phyloP scores from a whole-genome alignment of 2,113 vertebrate genomes.

The Entomyzon cyanotis region DNA sequence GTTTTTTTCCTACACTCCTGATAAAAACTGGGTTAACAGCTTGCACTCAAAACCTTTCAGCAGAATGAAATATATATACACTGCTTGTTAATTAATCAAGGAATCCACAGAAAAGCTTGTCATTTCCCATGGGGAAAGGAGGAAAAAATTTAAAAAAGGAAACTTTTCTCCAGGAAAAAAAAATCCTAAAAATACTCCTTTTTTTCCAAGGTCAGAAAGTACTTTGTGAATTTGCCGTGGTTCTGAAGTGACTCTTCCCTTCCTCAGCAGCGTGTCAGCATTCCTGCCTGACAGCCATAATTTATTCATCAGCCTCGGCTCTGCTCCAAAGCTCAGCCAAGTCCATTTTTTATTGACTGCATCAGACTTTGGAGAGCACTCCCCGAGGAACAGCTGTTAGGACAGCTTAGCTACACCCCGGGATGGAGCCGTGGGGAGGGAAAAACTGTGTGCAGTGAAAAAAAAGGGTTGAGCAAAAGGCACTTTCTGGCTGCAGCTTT shows the following conservation, averaged over 20 bases:
- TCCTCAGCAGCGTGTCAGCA: slow-evolving; percentile 23
- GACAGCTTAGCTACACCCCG: not conserved
- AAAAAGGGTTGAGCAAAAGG: not conserved
- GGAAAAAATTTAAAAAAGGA: not conserved
- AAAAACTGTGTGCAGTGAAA: rapidly evolving
- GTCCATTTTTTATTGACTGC: not conserved
- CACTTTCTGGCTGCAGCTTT: not conserved
- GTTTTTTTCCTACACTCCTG: not conserved
- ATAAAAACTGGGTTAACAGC: not conserved
- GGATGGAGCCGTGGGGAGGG: rapidly evolving
- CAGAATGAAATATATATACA: not conserved
- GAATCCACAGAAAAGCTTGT: not conserved
- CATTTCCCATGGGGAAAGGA: not conserved
- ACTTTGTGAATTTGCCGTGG: not conserved
- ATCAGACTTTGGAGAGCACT: not conserved
- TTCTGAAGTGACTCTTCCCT: not conserved
- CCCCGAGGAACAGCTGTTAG: not conserved
- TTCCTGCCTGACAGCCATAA: not conserved
- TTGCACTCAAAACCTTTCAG: not conserved
- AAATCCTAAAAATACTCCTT: not conserved
- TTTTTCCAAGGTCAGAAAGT: not conserved
- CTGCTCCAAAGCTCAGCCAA: not conserved
- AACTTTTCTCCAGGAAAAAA: not conserved
- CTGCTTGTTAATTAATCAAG: not conserved
- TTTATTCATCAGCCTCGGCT: not conserved